Evolutionary conservation across 2,888 invertebrate genomes (phyloP), one percentile per base, ranked within the genome.

Genomic region (Eurytoma adleriae): DNA sequence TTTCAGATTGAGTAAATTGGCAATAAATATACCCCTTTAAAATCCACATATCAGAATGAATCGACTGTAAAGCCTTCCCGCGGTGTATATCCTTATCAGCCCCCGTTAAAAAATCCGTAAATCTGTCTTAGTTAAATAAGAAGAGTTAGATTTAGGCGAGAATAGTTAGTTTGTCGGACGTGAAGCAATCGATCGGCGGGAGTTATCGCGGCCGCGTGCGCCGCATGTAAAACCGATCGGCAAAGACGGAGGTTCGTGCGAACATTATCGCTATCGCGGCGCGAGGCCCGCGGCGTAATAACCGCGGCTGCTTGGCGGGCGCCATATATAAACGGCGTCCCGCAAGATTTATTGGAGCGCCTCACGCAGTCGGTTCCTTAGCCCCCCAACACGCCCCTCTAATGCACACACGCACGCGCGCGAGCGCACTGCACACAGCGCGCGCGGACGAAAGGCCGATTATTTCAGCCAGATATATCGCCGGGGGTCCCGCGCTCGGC

Each of bases 201-300:
- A 82, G 80, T 79, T 77, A 80, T 79, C 76, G 56, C 64, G 50
- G 68, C 74, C 79, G 62, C 54, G 80, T 48, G 68, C 48, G 75
- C 57, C 80, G 70, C 77, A 66, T 80, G 83, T 79, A 78, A 79
- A 83, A 80, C 57, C 76, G 80, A 83, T 77, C 64, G 79, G 69
- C 52, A 69, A 70, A 76, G 79, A 82, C 79, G 68, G 81, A 83
- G 83, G 81, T 83, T 85, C 85, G 86, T 83, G 87, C 85, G 86
- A 87, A 87, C 86, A 86, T 87, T 86, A 87, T 88, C 87, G 86
- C 86, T 86, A 86, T 87, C 86, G 84, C 30, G 30, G 83, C 59
- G 50, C 52, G 52, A n/a, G 59, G 14, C 27, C 78, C 81, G 79
- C 82, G 83, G 83, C 40, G 84, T 87, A 87, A 88, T 87, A 87